Conservation (phyloP, 2,113 vertebrate genomes). For the Recurvirostra avosetta region DNA sequence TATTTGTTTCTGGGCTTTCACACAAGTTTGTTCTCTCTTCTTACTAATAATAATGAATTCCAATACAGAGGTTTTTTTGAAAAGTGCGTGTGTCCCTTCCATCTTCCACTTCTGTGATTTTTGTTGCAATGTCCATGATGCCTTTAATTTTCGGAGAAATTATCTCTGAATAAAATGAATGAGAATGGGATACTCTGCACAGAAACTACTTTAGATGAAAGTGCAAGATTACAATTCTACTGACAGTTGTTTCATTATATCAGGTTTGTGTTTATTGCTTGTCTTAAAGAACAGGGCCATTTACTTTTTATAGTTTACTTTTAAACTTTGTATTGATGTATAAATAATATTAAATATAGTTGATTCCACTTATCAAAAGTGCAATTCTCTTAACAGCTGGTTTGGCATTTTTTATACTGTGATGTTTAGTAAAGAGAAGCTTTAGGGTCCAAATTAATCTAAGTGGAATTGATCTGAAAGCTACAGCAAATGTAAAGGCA, state of each 20-base stretch:
- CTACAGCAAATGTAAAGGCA: neutral
- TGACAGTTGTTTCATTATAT: neutral
- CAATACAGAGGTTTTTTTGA: neutral
- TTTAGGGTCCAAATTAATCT: constrained; percentile 13
- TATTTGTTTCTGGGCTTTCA: neutral
- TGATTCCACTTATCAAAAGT: neutral
- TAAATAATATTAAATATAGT: neutral
- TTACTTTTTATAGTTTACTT: neutral
- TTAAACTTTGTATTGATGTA: neutral
- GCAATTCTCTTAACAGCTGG: neutral
- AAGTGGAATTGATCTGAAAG: neutral
- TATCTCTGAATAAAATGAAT: neutral
- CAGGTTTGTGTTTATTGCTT: neutral
- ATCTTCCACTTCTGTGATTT: neutral
- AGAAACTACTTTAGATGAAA: neutral
- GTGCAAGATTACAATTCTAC: neutral
- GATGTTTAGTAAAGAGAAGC: constrained; percentile 10
- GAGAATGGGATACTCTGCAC: neutral
- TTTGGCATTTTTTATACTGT: neutral
- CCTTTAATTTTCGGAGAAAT: neutral
- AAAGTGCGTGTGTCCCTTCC: neutral
- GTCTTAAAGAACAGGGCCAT: neutral
- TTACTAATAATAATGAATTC: neutral
- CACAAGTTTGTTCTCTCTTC: neutral
- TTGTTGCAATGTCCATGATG: neutral